Conservation (phyloP, 2,797 vertebrate species). For the Macropodus opercularis region DNA sequence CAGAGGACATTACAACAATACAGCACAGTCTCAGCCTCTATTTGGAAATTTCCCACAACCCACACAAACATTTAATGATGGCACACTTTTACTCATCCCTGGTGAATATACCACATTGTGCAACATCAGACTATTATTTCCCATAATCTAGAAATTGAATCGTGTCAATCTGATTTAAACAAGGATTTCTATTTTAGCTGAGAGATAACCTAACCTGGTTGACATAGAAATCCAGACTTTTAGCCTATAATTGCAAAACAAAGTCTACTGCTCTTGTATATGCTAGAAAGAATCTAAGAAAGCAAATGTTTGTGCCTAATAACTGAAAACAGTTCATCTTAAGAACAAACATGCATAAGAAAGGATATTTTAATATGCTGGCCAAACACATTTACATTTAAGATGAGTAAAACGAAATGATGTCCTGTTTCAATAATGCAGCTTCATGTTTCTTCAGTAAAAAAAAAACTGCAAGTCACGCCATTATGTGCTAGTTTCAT, state of each 20-base stretch:
- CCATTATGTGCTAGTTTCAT: constrained; percentile 19
- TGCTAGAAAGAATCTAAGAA: no score
- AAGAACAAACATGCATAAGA: background rate
- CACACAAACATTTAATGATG: constrained; percentile 3
- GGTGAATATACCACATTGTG: background rate
- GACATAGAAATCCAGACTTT: no score
- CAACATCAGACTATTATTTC: no score
- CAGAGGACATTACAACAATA: constrained; percentile 14
- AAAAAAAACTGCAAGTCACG: constrained; percentile 51
- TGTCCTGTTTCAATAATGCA: constrained; percentile 2
- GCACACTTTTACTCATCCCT: constrained; percentile 10
- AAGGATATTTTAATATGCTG: background rate
- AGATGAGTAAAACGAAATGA: background rate
- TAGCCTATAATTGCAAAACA: background rate
- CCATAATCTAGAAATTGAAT: no score
- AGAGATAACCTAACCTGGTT: no score
- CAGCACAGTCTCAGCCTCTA: constrained; percentile 2
- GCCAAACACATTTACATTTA: background rate
- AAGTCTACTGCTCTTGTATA: background rate
- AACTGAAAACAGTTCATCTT: background rate
- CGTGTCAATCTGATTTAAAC: no score
- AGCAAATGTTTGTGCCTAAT: background rate
- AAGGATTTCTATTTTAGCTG: no score
- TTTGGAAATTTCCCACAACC: constrained; percentile 14
- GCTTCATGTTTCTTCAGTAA: background rate